phyloP scores from a whole-genome alignment of 2,113 vertebrate species.

The Silurus asotus region DNA sequence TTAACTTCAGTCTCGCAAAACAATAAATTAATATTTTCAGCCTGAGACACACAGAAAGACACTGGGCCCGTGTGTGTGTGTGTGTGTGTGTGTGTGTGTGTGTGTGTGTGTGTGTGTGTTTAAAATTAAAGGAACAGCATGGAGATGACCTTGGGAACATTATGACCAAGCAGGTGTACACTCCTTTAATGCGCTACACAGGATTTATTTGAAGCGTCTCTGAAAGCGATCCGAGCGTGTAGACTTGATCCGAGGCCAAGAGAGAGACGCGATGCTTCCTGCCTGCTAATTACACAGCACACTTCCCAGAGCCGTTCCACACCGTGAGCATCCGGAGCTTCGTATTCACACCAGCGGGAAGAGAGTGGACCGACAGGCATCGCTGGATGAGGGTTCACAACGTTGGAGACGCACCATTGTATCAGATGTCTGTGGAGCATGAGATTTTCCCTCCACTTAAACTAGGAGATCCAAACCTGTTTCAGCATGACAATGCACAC shows the following conservation, averaged over 20 bases:
- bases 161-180: constrained; percentile 30
- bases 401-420: too few species aligned
- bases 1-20: constrained; percentile 4
- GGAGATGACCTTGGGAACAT: constrained; percentile 26
- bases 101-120: not conserved
- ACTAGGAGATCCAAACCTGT: too few species aligned
- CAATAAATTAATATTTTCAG: not conserved
- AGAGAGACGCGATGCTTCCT: constrained; percentile 41
- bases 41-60: not conserved
- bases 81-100: not conserved
- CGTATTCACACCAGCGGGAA: not conserved
- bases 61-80: not conserved
- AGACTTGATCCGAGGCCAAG: constrained; percentile 45
- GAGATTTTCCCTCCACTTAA: too few species aligned
- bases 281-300: constrained; percentile 47
- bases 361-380: not conserved
- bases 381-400: not conserved
- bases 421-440: too few species aligned
- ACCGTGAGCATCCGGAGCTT: not conserved
- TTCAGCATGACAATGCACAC: too few species aligned
- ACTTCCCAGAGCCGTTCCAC: constrained; percentile 2
- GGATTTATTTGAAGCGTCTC: constrained; percentile 43
- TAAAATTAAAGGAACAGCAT: not conserved
- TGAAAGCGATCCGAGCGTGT: constrained; percentile 44
- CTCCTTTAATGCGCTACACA: constrained; percentile 23